phyloP scores from a whole-genome alignment of 1,140 invertebrate species.

The Cydia amplana region DNA sequence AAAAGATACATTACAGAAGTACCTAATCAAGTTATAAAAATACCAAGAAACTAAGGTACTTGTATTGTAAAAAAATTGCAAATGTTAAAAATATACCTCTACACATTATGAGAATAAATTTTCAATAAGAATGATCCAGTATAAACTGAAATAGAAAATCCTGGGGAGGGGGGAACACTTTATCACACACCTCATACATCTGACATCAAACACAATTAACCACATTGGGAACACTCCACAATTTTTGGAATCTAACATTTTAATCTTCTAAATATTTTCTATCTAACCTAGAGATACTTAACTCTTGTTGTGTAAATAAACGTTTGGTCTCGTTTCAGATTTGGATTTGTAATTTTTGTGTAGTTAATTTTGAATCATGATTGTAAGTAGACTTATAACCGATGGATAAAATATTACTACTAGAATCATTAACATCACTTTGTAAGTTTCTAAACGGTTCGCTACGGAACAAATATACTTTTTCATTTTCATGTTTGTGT shows the following conservation, averaged over 20 bases:
- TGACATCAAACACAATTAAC: constrained; percentile 32
- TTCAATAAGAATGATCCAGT: no score
- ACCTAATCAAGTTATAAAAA: no score
- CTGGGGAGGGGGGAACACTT: no score
- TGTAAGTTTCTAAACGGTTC: neutral
- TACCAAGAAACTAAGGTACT: no score
- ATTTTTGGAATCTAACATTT: constrained; percentile 48
- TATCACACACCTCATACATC: neutral
- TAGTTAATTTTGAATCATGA: constrained; percentile 65
- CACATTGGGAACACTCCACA: constrained; percentile 49
- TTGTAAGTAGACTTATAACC: constrained; percentile 69
- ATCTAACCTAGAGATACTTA: constrained; percentile 75
- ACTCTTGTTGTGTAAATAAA: constrained; percentile 77
- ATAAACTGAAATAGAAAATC: no score
- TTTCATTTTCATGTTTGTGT: no score
- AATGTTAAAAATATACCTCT: no score
- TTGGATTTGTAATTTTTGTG: constrained; percentile 74
- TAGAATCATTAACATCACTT: neutral
- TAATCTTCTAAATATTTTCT: constrained; percentile 77
- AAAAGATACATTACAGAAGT: no score
- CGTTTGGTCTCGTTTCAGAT: constrained; percentile 76
- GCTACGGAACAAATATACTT: no score
- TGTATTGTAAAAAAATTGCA: no score
- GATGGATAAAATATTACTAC: constrained; percentile 7
- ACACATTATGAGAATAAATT: no score